phyloP scores from a whole-genome alignment of 1,140 invertebrate genomes.

The Phymorhynchus buccinoides region DNA sequence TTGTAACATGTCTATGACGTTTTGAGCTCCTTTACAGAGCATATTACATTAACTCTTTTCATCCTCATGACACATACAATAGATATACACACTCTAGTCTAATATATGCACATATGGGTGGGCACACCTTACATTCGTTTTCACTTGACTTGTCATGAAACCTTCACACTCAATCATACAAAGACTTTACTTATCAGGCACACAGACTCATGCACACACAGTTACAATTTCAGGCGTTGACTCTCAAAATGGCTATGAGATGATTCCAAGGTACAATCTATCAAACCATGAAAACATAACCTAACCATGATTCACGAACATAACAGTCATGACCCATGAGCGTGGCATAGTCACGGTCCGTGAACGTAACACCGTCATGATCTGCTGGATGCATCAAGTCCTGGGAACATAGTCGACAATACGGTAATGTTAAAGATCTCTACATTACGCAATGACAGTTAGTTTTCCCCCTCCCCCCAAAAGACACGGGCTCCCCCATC shows the following conservation, averaged over 20 bases:
- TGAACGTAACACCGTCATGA: too few relatives aligned
- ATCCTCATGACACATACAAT: neutral
- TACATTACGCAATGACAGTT: neutral
- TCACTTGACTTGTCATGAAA: too few relatives aligned
- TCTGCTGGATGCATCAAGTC: neutral
- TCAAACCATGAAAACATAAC: neutral
- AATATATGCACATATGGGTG: neutral
- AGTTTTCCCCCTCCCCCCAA: neutral
- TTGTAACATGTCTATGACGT: too few relatives aligned
- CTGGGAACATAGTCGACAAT: neutral
- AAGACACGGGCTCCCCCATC: neutral
- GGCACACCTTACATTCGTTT: neutral
- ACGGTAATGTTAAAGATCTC: neutral
- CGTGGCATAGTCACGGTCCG: too few relatives aligned
- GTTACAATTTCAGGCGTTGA: neutral
- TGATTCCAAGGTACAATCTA: neutral
- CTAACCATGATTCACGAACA: neutral
- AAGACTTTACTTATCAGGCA: neutral
- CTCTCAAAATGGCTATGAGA: neutral
- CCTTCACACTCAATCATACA: neutral
- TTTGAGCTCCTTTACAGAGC: too few relatives aligned
- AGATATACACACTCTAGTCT: neutral
- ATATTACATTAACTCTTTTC: too few relatives aligned
- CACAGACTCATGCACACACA: neutral
- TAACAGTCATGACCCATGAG: too few relatives aligned